Base-by-base conservation (phyloP, 2,113 vertebrate genomes). In the Anas platyrhynchos region DNA sequence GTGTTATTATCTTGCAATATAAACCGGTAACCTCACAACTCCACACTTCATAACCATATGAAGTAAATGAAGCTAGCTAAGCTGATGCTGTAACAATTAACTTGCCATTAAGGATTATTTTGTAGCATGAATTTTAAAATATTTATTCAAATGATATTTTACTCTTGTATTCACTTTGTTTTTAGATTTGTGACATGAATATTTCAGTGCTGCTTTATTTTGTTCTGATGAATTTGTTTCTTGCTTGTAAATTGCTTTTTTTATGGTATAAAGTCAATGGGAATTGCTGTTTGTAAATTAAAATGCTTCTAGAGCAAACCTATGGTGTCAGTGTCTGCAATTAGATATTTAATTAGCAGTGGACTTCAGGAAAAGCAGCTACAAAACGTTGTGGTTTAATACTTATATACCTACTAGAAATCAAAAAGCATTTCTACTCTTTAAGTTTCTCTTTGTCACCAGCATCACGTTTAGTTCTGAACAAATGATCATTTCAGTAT, bases 81-180 rank as follows among this genome's bases (percentile, higher is more conserved):
- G 99, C 99, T 99, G 98, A 99, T 98, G 98, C 99, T 99, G 98
- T 99, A 98, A 98, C 97, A 93, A 97, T 98, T 98, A 98, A 98
- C 98, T 99, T 99, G 98, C 99, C 99, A 99, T 99, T 99, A 99
- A 98, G 98, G 98, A 98, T 99, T 99, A 99, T 99, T 99, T 99
- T 99, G 99, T 99, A 99, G 99, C 99, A 99, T 99, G 99, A 98
- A 98, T 98, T 98, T 99, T 97, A 98, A 97, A 98, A 98, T 99
- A 99, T 99, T 99, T 99, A 99, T 99, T 99, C 99, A 99, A 99
- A 99, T 99, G 96, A 99, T 99, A 99, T 99, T 99, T 99, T 99
- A 99, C 99, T 99, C 99, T 99, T 98, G 99, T 99, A 99, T 99
- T 99, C 99, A 99, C 98, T 99, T 98, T 98, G 98, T 96, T 98